A percentile compares a stretch with the other conserved stretches of the same genome.
Conservation (phyloP, 2,113 vertebrate species). For the Mormoops blainvillei region DNA sequence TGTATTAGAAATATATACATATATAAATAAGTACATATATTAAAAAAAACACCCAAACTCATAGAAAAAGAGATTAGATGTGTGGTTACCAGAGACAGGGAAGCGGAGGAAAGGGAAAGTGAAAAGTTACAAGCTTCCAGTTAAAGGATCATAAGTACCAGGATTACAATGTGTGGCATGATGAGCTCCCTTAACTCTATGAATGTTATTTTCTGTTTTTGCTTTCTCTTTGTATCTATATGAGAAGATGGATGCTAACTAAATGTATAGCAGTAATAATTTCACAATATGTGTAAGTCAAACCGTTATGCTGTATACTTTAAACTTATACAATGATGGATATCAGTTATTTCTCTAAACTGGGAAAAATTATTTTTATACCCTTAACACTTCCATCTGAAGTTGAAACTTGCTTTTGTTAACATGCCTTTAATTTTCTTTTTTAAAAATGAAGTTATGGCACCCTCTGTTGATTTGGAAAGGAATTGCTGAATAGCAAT, state of each 20-base stretch:
- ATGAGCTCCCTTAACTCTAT: background rate
- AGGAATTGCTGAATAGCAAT: background rate
- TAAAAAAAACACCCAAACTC: background rate
- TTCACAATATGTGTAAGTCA: background rate
- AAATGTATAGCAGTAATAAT: background rate
- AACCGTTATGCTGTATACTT: background rate
- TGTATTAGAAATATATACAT: background rate
- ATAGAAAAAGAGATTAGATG: background rate
- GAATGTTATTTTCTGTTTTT: background rate
- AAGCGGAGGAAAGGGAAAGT: too few species aligned
- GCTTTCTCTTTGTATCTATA: background rate
- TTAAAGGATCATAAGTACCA: background rate
- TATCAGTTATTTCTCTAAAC: background rate
- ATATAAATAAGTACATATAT: too few species aligned
- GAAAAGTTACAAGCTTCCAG: too few species aligned
- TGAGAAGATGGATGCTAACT: background rate
- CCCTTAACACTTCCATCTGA: background rate
- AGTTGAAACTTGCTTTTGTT: constrained; percentile 4
- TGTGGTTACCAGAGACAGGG: background rate
- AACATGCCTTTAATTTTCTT: background rate
- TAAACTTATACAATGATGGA: background rate
- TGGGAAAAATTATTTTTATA: background rate
- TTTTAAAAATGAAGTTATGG: constrained; percentile 46
- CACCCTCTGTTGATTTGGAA: constrained; percentile 20
- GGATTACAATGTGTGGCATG: background rate